Evolutionary conservation across 2,888 invertebrate genomes (phyloP).

Genomic region (Apodemia mormo): DNA sequence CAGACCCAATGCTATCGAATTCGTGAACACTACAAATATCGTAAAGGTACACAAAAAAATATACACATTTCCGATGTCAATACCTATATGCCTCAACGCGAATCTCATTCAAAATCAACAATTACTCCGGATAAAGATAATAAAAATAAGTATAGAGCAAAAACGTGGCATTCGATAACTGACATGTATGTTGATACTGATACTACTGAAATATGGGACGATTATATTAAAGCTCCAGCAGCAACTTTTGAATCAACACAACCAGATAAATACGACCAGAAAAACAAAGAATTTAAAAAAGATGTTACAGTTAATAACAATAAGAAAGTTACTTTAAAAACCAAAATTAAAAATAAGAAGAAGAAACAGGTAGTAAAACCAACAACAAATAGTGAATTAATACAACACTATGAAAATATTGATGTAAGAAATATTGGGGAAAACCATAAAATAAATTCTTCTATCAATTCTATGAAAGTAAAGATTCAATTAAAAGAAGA

Average conservation of each 20-base stretch:
- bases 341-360: neutral
- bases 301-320: neutral
- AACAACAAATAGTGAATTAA: neutral
- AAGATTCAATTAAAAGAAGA: too few species aligned
- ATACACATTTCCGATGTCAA: constrained; percentile 7
- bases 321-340: constrained; percentile 1
- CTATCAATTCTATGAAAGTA: too few species aligned
- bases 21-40: neutral
- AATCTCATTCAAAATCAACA: constrained; percentile 5
- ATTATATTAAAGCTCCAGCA: constrained; percentile 11
- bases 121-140: neutral
- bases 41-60: constrained; percentile 22
- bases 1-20: constrained; percentile 14
- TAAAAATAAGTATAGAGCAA: constrained; percentile 15
- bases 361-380: neutral
- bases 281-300: neutral
- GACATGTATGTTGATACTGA: constrained; percentile 34
- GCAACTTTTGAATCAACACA: neutral
- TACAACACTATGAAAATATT: neutral
- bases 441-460: too few species aligned
- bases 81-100: neutral
- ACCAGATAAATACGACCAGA: neutral
- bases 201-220: constrained; percentile 33
- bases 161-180: constrained; percentile 35
- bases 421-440: too few species aligned